phyloP scores from a whole-genome alignment of 2,888 invertebrate species.

The Epistrophella euchroma region DNA sequence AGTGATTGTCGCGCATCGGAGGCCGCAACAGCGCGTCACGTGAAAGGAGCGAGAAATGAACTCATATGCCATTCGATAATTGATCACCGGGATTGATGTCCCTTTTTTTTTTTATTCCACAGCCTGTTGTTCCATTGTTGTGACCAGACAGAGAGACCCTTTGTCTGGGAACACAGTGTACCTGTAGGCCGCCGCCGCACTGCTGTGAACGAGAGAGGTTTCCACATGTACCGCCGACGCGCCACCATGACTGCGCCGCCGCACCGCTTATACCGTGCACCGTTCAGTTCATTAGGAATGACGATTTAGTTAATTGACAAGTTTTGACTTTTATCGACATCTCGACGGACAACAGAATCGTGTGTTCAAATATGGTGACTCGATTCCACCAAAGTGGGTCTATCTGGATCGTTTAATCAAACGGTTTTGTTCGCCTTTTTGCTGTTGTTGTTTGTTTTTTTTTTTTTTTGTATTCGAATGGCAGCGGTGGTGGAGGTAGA shows the following conservation, averaged over 20 bases:
- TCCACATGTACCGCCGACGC: slow-evolving; percentile 33
- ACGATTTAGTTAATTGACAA: slow-evolving; percentile 77
- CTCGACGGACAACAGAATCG: slow-evolving; percentile 76
- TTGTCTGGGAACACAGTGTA: slow-evolving; percentile 20
- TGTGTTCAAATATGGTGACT: slow-evolving; percentile 74
- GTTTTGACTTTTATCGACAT: slow-evolving; percentile 77
- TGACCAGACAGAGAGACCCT: slow-evolving; percentile 48
- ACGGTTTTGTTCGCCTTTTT: slow-evolving; percentile 58
- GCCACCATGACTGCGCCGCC: slow-evolving; percentile 23
- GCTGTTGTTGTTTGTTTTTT: slow-evolving; percentile 31
- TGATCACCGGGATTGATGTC: slow-evolving; percentile 75
- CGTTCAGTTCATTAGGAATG: slow-evolving; percentile 73
- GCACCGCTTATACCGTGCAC: background rate
- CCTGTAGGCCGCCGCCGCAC: background rate
- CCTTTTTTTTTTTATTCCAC: slow-evolving; percentile 29
- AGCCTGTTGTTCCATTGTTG: slow-evolving; percentile 61
- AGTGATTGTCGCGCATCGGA: slow-evolving; percentile 73
- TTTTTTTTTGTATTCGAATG: background rate
- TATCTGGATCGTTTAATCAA: slow-evolving; percentile 74
- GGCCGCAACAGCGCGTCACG: slow-evolving; percentile 69
- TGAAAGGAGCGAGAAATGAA: slow-evolving; percentile 76
- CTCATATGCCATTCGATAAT: slow-evolving; percentile 75
- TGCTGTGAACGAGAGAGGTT: slow-evolving; percentile 9
- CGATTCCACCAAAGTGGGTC: slow-evolving; percentile 68
- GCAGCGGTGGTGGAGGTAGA: slow-evolving; percentile 32